Base-by-base conservation (phyloP, 1,140 invertebrate genomes). In the Rhynchophorus ferrugineus region DNA sequence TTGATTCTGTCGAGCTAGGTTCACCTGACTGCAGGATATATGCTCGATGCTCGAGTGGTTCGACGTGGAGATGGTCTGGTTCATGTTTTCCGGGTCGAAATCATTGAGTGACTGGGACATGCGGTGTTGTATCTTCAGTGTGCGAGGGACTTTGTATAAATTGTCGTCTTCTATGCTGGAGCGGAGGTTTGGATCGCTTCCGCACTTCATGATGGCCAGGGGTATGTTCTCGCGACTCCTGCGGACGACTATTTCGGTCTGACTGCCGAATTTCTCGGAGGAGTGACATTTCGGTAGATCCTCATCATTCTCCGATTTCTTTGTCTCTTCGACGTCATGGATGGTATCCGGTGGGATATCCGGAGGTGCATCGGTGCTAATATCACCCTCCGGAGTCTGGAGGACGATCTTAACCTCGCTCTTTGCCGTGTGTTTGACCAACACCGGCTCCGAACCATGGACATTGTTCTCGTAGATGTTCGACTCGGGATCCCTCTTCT, bases 81-180 rank as follows among this genome's bases (percentile, higher is more conserved):
- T 47, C 17, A 61, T 48, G 16, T 61, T 60, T 33, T 69, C 67
- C 1, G 48, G 38, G 39, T 65, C 60, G 43, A 68, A 68, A 43
- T 69, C 64, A 17, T 60, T 62, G 20, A 69, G 44, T 1, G 65
- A 67, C 56, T 63, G 62, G 3, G 68, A 69, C 38, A 66, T 46
- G 54, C 53, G 46, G 20, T 61, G 48, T 38, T 49, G 34, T 49
- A 49, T 17, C 33, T 61, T 56, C 16, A 56, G 20, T 45, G 49
- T 47, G 42, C 61, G 49, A 17, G 68, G 68, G 22, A 69, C 59
- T 58, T 69, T 68, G 41, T 69, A 69, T 17, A 66, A 60, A 7
- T 58, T 57, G 22, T 66, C 63, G 9, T 63, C 61, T 6, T 63
- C 64, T 17, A 29, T 34, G n/a, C 39, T 36, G 1, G 39, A 18